These are phyloP conservation scores for Sylvilagus bachmani DNA, from an alignment of 2,113 vertebrate genomes.

Conservation along the genomic window DNA sequence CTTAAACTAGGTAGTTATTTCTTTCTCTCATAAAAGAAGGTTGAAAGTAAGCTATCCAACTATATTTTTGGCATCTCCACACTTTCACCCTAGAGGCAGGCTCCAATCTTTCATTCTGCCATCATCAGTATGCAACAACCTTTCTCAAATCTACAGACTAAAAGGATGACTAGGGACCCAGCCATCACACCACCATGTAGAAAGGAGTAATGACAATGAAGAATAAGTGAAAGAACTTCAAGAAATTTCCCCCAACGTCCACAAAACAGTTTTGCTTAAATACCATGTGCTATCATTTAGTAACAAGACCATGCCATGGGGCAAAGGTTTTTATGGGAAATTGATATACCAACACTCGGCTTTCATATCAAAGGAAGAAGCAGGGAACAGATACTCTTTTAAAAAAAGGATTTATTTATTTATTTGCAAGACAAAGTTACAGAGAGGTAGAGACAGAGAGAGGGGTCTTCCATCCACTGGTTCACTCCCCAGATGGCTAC, in stretches of 20 bases:
- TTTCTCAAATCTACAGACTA: not conserved
- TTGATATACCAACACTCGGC: not conserved
- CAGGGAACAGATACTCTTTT: not conserved
- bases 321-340: not conserved
- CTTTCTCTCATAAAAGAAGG: not conserved
- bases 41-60: not conserved
- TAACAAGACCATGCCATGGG: not conserved
- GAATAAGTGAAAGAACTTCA: fast-evolving
- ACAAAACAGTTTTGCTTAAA: not conserved
- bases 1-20: not conserved
- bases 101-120: not conserved
- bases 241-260: not conserved
- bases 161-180: fast-evolving
- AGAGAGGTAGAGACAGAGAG: no score
- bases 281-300: not conserved
- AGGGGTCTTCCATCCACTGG: no score
- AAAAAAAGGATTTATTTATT: no score
- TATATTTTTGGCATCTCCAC: not conserved
- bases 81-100: not conserved
- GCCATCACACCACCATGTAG: not conserved
- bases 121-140: not conserved
- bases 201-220: not conserved
- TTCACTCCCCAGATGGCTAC: no score
- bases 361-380: not conserved
- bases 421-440: no score